Evolutionary conservation across 2,797 vertebrate genomes (phyloP).

Genomic region (Helostoma temminkii): DNA sequence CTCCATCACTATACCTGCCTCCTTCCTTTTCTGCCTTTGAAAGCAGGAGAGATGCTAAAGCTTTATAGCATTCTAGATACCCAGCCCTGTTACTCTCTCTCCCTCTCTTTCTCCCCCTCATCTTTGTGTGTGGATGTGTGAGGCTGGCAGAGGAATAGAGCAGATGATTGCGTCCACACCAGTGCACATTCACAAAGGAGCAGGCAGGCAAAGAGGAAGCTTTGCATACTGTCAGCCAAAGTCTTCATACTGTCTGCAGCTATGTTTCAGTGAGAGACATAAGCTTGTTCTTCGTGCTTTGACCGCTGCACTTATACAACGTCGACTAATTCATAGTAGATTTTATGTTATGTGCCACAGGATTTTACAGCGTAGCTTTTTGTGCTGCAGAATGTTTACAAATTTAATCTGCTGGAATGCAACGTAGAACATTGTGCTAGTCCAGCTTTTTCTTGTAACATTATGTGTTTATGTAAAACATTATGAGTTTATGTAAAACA

Average conservation of each 20-base stretch:
- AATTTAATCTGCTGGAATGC: not conserved
- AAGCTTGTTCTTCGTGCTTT: not conserved
- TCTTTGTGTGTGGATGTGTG: conserved; percentile 48
- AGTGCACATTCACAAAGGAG: conserved; percentile 77
- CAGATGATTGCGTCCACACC: conserved; percentile 75
- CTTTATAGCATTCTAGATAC: conserved; percentile 30
- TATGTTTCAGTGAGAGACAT: conserved; percentile 1
- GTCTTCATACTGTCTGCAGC: conserved; percentile 29
- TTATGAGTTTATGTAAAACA: too few species aligned
- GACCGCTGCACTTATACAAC: not conserved
- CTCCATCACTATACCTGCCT: conserved; percentile 22
- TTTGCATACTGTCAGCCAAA: conserved; percentile 49
- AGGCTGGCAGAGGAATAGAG: conserved; percentile 58
- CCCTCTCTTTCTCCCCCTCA: not conserved
- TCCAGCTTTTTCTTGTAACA: not conserved
- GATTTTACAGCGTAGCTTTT: not conserved
- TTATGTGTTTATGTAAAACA: not conserved
- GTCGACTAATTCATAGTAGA: not conserved
- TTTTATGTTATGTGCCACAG: not conserved
- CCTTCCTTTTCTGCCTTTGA: conserved; percentile 24
- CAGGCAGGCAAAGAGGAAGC: conserved; percentile 56
- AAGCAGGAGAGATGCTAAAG: conserved; percentile 31
- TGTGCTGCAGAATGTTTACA: not conserved
- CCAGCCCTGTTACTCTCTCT: conserved; percentile 3
- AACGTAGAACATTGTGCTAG: not conserved